phyloP scores from a whole-genome alignment of 2,797 vertebrate genomes.

The Onychomys leucogaster region DNA sequence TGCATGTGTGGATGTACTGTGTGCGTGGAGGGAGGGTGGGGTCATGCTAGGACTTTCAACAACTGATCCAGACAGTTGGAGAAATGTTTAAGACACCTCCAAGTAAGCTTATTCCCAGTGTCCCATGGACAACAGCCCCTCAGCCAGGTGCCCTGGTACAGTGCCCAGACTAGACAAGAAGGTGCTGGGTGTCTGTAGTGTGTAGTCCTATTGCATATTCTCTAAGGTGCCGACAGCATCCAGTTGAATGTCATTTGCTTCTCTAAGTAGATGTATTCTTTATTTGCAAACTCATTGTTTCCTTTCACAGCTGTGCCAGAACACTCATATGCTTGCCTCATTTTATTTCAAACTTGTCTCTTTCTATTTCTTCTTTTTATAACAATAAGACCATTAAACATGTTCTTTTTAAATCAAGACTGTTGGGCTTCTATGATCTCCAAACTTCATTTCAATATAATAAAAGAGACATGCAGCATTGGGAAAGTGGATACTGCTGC shows the following conservation, averaged over 20 bases:
- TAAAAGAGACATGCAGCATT: background rate
- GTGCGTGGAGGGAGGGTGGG: background rate
- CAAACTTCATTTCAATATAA: conserved; percentile 5
- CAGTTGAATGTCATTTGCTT: background rate
- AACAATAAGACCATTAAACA: background rate
- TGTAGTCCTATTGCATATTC: background rate
- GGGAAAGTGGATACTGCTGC: background rate
- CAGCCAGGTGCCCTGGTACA: background rate
- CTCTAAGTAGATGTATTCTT: background rate
- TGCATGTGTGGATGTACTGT: background rate
- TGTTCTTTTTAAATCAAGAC: background rate
- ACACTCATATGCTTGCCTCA: background rate
- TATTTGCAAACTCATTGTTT: background rate
- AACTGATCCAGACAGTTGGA: background rate
- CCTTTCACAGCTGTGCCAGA: background rate
- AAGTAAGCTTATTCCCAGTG: background rate
- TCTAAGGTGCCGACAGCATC: background rate
- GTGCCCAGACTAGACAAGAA: background rate
- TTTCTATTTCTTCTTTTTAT: background rate
- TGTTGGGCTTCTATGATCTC: background rate
- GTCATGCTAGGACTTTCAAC: background rate
- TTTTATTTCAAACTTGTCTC: conserved; percentile 26
- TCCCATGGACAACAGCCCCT: background rate
- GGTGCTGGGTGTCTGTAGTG: background rate
- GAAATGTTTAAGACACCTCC: background rate